Evolutionary conservation across 2,888 invertebrate species (phyloP), one percentile per base, ranked within the genome.

Genomic region (Torymus auratus): DNA sequence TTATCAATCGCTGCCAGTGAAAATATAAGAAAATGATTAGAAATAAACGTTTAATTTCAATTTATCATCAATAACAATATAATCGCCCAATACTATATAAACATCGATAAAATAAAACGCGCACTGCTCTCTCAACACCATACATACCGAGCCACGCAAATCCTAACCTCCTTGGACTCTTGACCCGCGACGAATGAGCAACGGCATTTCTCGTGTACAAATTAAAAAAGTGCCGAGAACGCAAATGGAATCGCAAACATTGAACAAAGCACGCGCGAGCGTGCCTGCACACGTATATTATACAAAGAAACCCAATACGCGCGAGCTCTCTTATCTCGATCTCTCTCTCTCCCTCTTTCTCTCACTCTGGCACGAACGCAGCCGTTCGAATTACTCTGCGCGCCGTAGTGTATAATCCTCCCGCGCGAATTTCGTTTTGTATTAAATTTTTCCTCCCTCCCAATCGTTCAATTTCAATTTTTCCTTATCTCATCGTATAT

Each of bases 231-330:
- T 75, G 60, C 61, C 53, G 53, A 69, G 62, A 61, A 52, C 28
- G 75, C 75, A 76, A 76, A 76, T 76, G 75, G 75, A 68, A 68
- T 76, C 15, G 69, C 68, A 76, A 69, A 76, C 68, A 55, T 69
- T 64, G 70, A 77, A 77, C 77, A 77, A 70, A 77, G 70, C 77
- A 4, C 53, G n/a, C 20, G 23, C 64, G 64, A 10, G 12, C 61
- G 28, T 28, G 28, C 28, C 28, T 28, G 28, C 28, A 2, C 28
- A 15, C 15, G 74, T 58, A 56, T 15, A 20, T 11, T 23, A 23
- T 60, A 61, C 23, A 61, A 55, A 14, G 78, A 71, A 78, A 78
- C 78, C 78, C 65, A 71, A 78, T 71, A 65, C 71, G 11, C 28
- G n/a, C 12, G 23, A 28, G 5, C 7, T 41, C 41, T 41, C 41